Evolutionary conservation across 2,888 invertebrate species (phyloP).

Genomic region (Tetropium fuscum): DNA sequence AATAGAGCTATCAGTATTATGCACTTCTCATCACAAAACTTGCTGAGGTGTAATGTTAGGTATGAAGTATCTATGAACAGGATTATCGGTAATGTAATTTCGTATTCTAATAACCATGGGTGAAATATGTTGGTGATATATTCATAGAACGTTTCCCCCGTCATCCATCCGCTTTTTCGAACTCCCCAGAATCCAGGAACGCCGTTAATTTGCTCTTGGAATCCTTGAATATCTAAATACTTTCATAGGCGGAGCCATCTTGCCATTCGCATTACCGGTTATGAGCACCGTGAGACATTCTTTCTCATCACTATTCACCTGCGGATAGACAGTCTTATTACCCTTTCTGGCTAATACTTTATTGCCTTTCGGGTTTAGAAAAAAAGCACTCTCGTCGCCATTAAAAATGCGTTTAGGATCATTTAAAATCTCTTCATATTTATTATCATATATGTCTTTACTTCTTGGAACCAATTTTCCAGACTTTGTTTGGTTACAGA

Average conservation of each 20-base stretch:
- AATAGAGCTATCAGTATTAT: not conserved
- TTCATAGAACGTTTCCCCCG: not conserved
- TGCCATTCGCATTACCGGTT: not conserved
- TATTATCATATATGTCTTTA: not conserved
- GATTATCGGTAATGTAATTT: not conserved
- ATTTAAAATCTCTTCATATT: not conserved
- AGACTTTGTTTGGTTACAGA: not conserved
- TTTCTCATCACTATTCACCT: too few species aligned
- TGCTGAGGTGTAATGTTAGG: not conserved
- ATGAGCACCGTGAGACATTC: not conserved
- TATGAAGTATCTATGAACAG: not conserved
- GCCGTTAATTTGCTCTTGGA: not conserved
- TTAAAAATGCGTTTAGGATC: not conserved
- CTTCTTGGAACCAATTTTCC: not conserved
- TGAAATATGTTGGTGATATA: not conserved
- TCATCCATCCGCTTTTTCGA: not conserved
- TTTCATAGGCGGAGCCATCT: not conserved
- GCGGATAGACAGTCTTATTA: not conserved
- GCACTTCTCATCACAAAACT: not conserved
- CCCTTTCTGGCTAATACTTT: not conserved
- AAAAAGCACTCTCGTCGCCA: not conserved
- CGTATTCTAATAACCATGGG: not conserved
- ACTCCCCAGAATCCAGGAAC: not conserved
- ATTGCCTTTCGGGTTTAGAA: not conserved
- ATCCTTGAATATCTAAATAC: not conserved